Conservation (phyloP, 2,113 vertebrate species). For the Petrocephalus zakoni region DNA sequence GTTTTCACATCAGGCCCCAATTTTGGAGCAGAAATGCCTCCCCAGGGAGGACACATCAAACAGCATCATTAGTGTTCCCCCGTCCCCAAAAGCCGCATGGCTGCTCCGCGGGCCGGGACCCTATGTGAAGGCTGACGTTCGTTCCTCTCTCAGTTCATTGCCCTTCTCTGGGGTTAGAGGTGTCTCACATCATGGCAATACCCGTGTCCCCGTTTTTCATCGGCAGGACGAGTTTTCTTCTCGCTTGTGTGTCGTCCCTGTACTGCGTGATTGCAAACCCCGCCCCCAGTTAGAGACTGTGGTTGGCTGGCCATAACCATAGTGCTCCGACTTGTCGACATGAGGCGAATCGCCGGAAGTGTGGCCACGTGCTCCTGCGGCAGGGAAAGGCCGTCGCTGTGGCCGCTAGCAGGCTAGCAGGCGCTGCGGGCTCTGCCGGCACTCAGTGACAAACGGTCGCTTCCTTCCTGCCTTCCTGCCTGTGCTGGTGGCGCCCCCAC, state of each 20-base stretch:
- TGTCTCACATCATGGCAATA: not conserved
- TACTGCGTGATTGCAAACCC: not conserved
- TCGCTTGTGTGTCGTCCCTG: constrained; percentile 26
- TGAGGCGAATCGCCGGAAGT: not conserved
- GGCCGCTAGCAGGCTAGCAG: not conserved
- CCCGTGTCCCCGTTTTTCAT: not conserved
- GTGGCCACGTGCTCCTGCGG: constrained; percentile 19
- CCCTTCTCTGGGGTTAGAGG: not conserved
- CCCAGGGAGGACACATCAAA: constrained; percentile 40
- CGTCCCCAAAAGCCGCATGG: constrained; percentile 24
- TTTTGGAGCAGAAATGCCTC: constrained; percentile 25
- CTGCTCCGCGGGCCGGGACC: not conserved
- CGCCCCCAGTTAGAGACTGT: not conserved
- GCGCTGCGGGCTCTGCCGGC: constrained; percentile 35
- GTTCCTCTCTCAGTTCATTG: not conserved
- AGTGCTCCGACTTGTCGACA: not conserved
- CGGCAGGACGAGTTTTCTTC: too few species aligned
- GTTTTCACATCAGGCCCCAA: constrained; percentile 21
- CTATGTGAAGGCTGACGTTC: not conserved
- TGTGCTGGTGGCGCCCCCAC: constrained; percentile 62
- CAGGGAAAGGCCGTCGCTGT: not conserved
- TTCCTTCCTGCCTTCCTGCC: constrained; percentile 77
- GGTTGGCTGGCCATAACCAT: not conserved
- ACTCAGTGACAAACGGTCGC: constrained; percentile 72
- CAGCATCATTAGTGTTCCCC: constrained; percentile 36